A percentile compares a stretch with the other conserved stretches of the same genome.
These are phyloP conservation scores for Tor tambroides DNA, from an alignment of 2,113 vertebrate species.

Conservation along the genomic window DNA sequence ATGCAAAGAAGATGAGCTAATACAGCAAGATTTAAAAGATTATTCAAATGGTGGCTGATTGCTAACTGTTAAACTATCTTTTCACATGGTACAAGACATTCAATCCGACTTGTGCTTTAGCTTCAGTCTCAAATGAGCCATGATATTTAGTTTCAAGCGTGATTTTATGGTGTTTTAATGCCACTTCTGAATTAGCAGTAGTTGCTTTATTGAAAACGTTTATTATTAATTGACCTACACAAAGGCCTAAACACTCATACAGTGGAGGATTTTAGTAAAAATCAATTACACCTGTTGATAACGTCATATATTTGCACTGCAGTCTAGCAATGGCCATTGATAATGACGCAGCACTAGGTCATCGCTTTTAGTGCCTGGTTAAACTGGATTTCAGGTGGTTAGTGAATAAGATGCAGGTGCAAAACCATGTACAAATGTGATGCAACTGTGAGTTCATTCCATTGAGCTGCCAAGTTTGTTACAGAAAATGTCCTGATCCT, in stretches of 20 bases:
- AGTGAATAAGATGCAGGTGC: background rate
- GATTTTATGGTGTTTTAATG: too few species aligned
- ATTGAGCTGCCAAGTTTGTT: background rate
- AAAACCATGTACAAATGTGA: background rate
- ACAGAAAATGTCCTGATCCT: background rate
- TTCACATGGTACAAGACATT: background rate
- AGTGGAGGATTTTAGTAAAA: background rate
- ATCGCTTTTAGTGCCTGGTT: background rate
- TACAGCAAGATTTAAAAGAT: background rate
- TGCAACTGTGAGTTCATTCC: background rate
- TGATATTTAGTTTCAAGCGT: background rate
- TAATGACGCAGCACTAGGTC: background rate
- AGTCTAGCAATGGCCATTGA: background rate
- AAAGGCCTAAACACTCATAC: too few species aligned
- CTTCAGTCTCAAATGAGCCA: background rate
- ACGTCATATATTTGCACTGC: background rate
- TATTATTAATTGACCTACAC: background rate
- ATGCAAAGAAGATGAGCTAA: conserved; percentile 12
- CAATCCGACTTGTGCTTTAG: background rate
- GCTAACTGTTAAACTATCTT: background rate
- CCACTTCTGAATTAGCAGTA: background rate
- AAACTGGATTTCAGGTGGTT: background rate
- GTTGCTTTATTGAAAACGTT: background rate
- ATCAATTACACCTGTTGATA: background rate
- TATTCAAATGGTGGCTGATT: conserved; percentile 14